Percentiles rank a stretch among this genome's conserved stretches.
phyloP scores from a whole-genome alignment of 2,797 vertebrate species.

The Sebastes cheni region DNA sequence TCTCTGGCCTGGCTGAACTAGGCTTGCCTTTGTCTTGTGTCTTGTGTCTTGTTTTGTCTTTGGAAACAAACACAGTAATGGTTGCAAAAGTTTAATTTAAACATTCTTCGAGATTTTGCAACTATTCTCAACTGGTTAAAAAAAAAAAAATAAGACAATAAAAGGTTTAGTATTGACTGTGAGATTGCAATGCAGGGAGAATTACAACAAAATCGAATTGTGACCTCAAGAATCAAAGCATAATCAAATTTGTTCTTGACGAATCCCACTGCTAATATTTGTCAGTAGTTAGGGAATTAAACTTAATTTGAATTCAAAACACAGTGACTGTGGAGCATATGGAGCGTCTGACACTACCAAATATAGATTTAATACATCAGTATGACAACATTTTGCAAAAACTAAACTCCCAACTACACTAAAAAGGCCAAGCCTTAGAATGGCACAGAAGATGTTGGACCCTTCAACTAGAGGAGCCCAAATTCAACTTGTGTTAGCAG shows the following conservation, averaged over 20 bases:
- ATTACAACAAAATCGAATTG: slow-evolving; percentile 34
- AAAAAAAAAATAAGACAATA: slow-evolving; percentile 9
- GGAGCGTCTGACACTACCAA: slow-evolving; percentile 1
- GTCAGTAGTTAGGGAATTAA: slow-evolving; percentile 26
- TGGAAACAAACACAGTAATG: neutral
- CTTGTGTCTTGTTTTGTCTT: neutral
- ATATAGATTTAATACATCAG: slow-evolving; percentile 13
- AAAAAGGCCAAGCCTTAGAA: neutral
- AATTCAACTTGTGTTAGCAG: neutral
- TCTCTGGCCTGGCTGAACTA: neutral
- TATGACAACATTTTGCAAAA: neutral
- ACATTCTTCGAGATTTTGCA: slow-evolving; percentile 16
- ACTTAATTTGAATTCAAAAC: neutral
- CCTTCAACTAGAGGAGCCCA: neutral
- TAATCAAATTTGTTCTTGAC: slow-evolving; percentile 34
- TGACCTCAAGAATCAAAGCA: slow-evolving; percentile 12
- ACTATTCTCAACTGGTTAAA: neutral
- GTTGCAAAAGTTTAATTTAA: slow-evolving; percentile 35
- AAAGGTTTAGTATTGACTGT: slow-evolving; percentile 33
- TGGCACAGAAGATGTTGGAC: neutral
- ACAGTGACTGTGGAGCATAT: neutral
- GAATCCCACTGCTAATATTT: slow-evolving; percentile 30
- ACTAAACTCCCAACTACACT: neutral
- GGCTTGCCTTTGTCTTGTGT: neutral
- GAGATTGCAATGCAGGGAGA: slow-evolving; percentile 21